Base-by-base conservation (phyloP, 1,140 invertebrate species). In the Trichogramma pretiosum region DNA sequence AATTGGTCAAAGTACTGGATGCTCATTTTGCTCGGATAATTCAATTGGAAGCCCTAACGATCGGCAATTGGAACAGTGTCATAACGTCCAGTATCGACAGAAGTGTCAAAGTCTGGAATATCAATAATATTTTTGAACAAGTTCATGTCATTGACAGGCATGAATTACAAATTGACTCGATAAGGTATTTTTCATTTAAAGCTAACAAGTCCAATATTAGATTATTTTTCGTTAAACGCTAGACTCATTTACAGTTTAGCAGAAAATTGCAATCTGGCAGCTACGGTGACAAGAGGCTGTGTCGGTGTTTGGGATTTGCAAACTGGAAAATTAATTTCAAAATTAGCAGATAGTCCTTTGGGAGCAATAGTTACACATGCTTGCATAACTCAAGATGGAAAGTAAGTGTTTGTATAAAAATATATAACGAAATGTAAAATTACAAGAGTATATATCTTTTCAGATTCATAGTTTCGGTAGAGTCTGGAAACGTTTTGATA, bases 101-200 rank as follows among this genome's bases (percentile, higher is more conserved):
- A 51, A 93, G 92, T 1, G 93, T 98, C 1, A 97, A 99, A 76
- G 93, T 98, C 0, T 99, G 95, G 95, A 98, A 98, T 68, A 94
- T 98, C 48, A 94, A 98, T 63, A 98, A 98, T 63, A 97, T 98
- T 58, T 93, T 95, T 61, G 93, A 98, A 63, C 91, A 97, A 74
- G 93, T 98, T 3, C 89, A 97, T 65, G 86, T 90, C 14, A 93
- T 99, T 52, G 90, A 98, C 61, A 74, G 93, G 36, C 92, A 97
- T 64, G 95, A 98, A 64, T 72, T 97, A 38, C 92, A 93, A 57
- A 92, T 98, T 46, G 93, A 98, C 68, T 82, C 85, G 18, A 87
- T 98, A 18, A 83, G 85, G 84, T 87, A 68, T 52, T n/a, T 43
- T 24, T 16, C n/a, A n/a, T n/a, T n/a, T n/a, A n/a, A n/a, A n/a